Evolutionary conservation across 2,797 vertebrate species (phyloP).

Genomic region (Pangasius mekongensis): DNA sequence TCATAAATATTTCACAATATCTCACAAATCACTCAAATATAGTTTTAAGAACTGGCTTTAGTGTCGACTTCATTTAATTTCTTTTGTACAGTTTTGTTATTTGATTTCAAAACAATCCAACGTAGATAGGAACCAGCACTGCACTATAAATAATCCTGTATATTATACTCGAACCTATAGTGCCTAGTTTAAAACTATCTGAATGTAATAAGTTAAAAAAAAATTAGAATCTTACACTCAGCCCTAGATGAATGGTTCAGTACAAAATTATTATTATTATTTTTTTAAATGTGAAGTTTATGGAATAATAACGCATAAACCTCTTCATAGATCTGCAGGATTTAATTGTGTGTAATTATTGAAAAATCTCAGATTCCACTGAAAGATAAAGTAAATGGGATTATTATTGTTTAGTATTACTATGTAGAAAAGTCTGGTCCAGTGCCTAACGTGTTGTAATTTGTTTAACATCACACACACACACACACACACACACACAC

Average conservation of each 20-base stretch:
- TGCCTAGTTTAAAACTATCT: background rate
- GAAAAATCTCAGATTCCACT: conserved; percentile 48
- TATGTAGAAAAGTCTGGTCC: conserved; percentile 47
- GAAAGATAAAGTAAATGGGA: conserved; percentile 56
- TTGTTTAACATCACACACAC: no score
- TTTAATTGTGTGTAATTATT: conserved; percentile 48
- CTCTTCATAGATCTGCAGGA: conserved; percentile 38
- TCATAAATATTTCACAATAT: background rate
- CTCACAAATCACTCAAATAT: background rate
- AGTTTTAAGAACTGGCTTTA: background rate
- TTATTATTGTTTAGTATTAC: conserved; percentile 50
- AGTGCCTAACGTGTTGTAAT: conserved; percentile 28
- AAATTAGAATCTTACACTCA: background rate
- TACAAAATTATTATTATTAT: background rate
- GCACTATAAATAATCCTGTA: background rate
- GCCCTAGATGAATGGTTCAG: background rate
- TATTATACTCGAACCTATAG: no score
- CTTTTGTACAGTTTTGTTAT: background rate
- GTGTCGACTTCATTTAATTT: background rate
- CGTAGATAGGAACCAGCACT: background rate
- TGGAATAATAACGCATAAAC: background rate
- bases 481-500: no score
- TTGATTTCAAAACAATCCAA: background rate
- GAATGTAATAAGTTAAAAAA: no score
- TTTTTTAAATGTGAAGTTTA: background rate